Percentiles rank a stretch among this genome's conserved stretches.
Evolutionary conservation across 2,888 invertebrate species (phyloP).

Genomic region (Drosophila greeni): DNA sequence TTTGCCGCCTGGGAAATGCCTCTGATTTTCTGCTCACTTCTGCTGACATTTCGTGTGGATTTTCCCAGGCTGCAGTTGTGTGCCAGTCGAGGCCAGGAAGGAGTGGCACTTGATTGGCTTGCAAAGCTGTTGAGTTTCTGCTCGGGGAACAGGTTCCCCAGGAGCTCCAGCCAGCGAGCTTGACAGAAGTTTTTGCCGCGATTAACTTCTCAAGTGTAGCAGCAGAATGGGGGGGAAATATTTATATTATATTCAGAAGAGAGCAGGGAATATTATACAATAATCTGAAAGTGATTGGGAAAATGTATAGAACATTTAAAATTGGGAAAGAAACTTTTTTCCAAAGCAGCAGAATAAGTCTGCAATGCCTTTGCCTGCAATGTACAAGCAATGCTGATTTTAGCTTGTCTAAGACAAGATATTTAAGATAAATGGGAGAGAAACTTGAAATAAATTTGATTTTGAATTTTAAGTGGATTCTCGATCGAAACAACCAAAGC

Average conservation of each 20-base stretch:
- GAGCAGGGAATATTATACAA: not conserved
- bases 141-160: conserved; percentile 35
- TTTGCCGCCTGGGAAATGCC: conserved; percentile 37
- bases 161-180: conserved; percentile 17
- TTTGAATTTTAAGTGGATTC: too few species aligned
- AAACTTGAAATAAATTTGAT: too few species aligned
- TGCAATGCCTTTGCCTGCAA: not conserved
- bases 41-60: conserved; percentile 50
- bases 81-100: conserved; percentile 31
- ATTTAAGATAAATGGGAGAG: not conserved
- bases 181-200: conserved; percentile 19
- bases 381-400: not conserved
- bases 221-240: not conserved
- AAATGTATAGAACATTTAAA: not conserved
- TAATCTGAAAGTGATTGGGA: not conserved
- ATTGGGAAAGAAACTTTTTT: too few species aligned
- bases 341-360: too few species aligned
- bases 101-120: conserved; percentile 46
- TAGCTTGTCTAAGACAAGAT: not conserved
- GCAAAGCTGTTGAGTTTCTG: conserved; percentile 11
- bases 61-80: conserved; percentile 56
- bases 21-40: conserved; percentile 57
- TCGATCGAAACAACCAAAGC: too few species aligned
- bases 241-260: not conserved
- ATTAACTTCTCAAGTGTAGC: conserved; percentile 12